Evolutionary conservation across 1,140 invertebrate genomes (phyloP).

Genomic region (Drosophila saltans): DNA sequence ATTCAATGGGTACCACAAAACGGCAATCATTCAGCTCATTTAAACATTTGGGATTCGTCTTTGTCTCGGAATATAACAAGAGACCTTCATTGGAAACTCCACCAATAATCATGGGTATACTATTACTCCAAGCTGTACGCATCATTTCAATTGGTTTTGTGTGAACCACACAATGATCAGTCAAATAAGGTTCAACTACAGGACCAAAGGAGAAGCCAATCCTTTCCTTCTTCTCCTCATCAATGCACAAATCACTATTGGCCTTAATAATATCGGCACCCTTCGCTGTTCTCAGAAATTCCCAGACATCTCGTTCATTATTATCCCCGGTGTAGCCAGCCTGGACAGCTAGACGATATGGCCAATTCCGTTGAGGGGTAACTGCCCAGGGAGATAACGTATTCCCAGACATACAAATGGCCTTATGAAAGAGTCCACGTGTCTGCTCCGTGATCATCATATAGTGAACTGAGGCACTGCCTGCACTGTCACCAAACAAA

Average conservation of each 20-base stretch:
- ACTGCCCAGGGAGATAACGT: conserved; percentile 83
- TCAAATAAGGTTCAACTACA: conserved; percentile 81
- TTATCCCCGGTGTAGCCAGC: conserved; percentile 76
- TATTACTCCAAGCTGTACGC: conserved; percentile 82
- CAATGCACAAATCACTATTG: conserved; percentile 68
- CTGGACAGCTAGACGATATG: conserved; percentile 71
- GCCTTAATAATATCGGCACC: conserved; percentile 86
- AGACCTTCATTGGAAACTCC: conserved; percentile 83
- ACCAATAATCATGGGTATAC: conserved; percentile 83
- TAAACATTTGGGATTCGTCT: conserved; percentile 73
- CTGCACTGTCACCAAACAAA: conserved; percentile 83
- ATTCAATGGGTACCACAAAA: conserved; percentile 75
- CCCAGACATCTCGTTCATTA: conserved; percentile 77
- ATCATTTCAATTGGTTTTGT: conserved; percentile 78
- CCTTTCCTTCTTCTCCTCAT: conserved; percentile 73
- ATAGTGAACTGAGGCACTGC: conserved; percentile 78
- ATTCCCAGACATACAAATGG: conserved; percentile 86
- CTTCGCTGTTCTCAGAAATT: conserved; percentile 86
- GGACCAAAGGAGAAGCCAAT: conserved; percentile 81
- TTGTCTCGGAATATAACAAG: conserved; percentile 75
- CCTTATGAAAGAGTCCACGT: conserved; percentile 85
- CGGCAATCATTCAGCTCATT: conserved; percentile 77
- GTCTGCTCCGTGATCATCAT: conserved; percentile 80
- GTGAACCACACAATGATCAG: conserved; percentile 72
- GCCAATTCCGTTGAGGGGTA: conserved; percentile 74